Conservation (phyloP, 1,140 invertebrate species). For the Drosophila bipectinata region DNA sequence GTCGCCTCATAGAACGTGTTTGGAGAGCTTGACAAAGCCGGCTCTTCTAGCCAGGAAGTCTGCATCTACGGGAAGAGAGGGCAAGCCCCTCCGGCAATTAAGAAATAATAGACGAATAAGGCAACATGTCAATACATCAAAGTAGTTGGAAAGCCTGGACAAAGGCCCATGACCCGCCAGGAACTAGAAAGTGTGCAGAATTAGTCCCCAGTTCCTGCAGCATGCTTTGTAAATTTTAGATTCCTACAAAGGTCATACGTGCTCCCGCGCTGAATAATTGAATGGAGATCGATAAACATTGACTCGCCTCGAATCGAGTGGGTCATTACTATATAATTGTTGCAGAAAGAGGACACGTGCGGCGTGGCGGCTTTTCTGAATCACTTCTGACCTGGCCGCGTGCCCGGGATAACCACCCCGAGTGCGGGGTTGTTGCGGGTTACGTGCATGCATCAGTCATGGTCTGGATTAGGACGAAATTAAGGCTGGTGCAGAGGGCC, state of each 20-base stretch:
- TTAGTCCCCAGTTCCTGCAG: too few species aligned
- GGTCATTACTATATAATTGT: conserved; percentile 60
- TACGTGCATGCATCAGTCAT: conserved; percentile 13
- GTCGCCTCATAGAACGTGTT: conserved; percentile 54
- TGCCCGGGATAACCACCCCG: conserved; percentile 31
- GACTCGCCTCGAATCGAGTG: conserved; percentile 34
- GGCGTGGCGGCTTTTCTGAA: conserved; percentile 27
- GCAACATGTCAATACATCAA: conserved; percentile 29
- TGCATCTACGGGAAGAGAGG: neutral
- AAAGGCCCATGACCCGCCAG: neutral
- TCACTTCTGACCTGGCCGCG: conserved; percentile 67
- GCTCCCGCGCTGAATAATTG: conserved; percentile 15
- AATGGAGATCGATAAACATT: conserved; percentile 24
- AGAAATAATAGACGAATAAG: conserved; percentile 34
- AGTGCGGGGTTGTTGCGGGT: conserved; percentile 1
- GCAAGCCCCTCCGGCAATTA: conserved; percentile 27
- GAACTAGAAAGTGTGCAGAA: too few species aligned
- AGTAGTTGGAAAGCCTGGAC: conserved; percentile 1
- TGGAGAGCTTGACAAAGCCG: conserved; percentile 38
- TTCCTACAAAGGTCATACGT: neutral
- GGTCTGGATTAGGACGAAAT: conserved; percentile 47
- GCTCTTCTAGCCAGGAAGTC: conserved; percentile 37
- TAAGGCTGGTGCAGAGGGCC: conserved; percentile 24
- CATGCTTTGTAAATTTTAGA: too few species aligned
- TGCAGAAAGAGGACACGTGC: conserved; percentile 49